Evolutionary conservation across 1,140 invertebrate genomes (phyloP).

Genomic region (Limonius californicus): DNA sequence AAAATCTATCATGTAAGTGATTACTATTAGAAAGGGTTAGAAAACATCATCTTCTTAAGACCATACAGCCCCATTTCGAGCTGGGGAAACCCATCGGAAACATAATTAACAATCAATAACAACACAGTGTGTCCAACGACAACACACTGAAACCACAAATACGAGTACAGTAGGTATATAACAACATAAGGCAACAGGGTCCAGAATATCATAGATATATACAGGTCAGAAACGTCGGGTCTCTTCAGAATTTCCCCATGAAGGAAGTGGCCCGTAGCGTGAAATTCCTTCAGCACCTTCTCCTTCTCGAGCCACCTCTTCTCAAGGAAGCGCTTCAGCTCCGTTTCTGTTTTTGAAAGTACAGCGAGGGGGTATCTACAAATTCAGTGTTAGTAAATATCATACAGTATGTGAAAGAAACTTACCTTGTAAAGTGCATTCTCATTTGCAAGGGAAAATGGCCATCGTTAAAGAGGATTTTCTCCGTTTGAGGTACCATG

Average conservation of each 20-base stretch:
- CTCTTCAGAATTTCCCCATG: conserved; percentile 38
- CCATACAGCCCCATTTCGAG: conserved; percentile 52
- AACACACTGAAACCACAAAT: conserved; percentile 50
- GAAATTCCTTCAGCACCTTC: conserved; percentile 56
- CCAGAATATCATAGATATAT: conserved; percentile 56
- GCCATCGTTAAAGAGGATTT: conserved; percentile 60
- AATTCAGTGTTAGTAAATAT: too few relatives aligned
- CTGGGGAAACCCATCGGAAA: conserved; percentile 54
- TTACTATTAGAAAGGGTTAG: not conserved
- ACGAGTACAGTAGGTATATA: conserved; percentile 48
- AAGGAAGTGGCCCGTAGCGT: conserved; percentile 50
- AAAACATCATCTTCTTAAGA: conserved; percentile 17
- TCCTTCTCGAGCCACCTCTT: conserved; percentile 73
- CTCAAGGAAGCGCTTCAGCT: conserved; percentile 63
- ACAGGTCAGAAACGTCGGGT: conserved; percentile 47
- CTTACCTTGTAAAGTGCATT: conserved; percentile 69
- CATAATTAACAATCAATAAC: conserved; percentile 52
- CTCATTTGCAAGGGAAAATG: conserved; percentile 68
- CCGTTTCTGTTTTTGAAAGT: conserved; percentile 57
- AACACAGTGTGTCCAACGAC: conserved; percentile 49
- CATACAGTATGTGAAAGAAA: too few relatives aligned
- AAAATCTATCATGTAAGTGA: too few relatives aligned
- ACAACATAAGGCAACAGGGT: conserved; percentile 47
- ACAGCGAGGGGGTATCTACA: conserved; percentile 54
- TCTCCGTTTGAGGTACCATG: conserved; percentile 63